Conservation (phyloP, 2,888 invertebrate genomes). For the Prenolepis imparis region DNA sequence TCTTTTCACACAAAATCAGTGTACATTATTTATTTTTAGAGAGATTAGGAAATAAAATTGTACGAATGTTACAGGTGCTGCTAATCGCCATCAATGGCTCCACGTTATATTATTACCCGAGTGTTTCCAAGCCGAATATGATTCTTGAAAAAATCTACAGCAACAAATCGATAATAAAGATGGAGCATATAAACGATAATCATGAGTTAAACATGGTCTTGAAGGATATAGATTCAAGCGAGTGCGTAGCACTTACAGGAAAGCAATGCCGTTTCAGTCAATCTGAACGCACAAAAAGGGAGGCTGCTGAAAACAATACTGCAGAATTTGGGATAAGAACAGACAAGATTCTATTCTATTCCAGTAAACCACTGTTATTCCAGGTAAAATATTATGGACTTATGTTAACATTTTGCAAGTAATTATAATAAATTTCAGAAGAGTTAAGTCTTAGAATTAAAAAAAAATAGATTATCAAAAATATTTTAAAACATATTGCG, state of each 20-base stretch:
- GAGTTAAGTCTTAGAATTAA: neutral
- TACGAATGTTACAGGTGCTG: conserved; percentile 24
- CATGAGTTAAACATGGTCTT: conserved; percentile 76
- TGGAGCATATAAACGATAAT: conserved; percentile 75
- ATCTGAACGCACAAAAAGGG: conserved; percentile 79
- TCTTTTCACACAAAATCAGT: neutral
- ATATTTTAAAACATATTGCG: neutral
- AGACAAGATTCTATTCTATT: conserved; percentile 73
- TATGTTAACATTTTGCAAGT: conserved; percentile 8
- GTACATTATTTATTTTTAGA: neutral
- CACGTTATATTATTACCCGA: neutral
- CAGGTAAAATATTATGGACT: conserved; percentile 61
- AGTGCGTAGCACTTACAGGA: conserved; percentile 80
- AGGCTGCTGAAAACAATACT: conserved; percentile 34
- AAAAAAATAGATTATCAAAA: neutral
- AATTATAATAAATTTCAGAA: neutral
- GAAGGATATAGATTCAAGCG: conserved; percentile 82
- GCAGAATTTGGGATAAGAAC: conserved; percentile 54
- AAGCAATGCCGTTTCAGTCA: conserved; percentile 77
- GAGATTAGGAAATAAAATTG: neutral
- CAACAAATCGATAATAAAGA: conserved; percentile 46
- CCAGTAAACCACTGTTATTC: conserved; percentile 63
- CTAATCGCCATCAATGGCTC: conserved; percentile 21
- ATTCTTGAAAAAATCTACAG: conserved; percentile 83
- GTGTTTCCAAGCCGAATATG: conserved; percentile 88